Evolutionary conservation across 2,888 invertebrate species (phyloP).

Genomic region (Drosophila anomelani): DNA sequence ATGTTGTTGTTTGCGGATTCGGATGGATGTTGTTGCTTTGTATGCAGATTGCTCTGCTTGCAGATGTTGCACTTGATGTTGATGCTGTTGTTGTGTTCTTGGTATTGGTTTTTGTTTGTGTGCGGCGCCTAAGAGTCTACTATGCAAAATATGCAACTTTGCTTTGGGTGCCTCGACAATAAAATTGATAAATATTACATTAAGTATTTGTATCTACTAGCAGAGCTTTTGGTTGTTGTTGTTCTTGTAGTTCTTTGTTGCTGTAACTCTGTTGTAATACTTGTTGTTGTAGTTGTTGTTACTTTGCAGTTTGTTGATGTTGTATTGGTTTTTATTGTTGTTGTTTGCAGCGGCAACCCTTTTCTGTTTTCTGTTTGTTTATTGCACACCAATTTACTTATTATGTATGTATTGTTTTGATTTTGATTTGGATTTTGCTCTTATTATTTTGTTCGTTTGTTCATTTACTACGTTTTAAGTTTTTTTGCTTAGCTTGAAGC

Average conservation of each 20-base stretch:
- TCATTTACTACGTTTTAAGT: conserved; percentile 34
- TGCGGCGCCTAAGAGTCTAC: conserved; percentile 76
- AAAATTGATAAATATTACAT: conserved; percentile 37
- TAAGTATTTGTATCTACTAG: conserved; percentile 37
- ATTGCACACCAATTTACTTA: conserved; percentile 73
- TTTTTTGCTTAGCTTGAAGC: conserved; percentile 69
- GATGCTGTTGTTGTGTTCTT: conserved; percentile 44
- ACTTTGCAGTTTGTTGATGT: conserved; percentile 35
- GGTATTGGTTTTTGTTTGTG: conserved; percentile 41
- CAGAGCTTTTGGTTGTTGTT: conserved; percentile 30
- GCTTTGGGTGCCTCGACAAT: conserved; percentile 49
- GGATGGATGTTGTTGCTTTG: conserved; percentile 31
- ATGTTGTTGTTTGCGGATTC: conserved; percentile 27
- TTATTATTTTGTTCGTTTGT: conserved; percentile 39
- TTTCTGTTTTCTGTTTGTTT: conserved; percentile 41
- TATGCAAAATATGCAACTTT: conserved; percentile 66
- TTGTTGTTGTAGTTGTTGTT: conserved; percentile 42
- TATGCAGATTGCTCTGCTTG: conserved; percentile 19
- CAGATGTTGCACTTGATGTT: conserved; percentile 23
- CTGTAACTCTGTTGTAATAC: conserved; percentile 40
- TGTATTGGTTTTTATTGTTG: conserved; percentile 47
- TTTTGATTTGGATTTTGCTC: conserved; percentile 41
- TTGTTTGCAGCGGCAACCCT: conserved; percentile 48
- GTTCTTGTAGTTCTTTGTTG: conserved; percentile 29
- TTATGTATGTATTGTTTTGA: conserved; percentile 54